phyloP scores from a whole-genome alignment of 1,140 invertebrate genomes.

The Drosophila carrolli region DNA sequence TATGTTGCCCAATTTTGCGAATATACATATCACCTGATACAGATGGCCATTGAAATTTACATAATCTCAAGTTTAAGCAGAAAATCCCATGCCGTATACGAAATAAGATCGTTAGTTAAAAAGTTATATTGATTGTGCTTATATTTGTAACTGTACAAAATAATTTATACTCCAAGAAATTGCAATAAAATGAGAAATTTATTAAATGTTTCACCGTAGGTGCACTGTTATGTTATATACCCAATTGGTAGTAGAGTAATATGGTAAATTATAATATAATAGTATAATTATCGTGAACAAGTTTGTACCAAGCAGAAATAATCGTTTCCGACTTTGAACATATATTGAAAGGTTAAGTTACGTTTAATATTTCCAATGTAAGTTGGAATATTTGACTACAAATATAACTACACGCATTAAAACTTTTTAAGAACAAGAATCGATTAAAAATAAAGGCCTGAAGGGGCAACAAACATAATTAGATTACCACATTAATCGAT shows the following conservation, averaged over 20 bases:
- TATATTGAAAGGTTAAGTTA: too few species aligned
- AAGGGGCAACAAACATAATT: background rate
- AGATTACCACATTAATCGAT: conserved; percentile 5
- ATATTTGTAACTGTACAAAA: conserved; percentile 66
- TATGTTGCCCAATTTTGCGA: conserved; percentile 69
- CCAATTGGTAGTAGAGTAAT: too few species aligned
- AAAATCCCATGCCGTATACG: conserved; percentile 29
- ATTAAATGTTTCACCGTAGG: conserved; percentile 6
- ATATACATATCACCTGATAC: conserved; percentile 39
- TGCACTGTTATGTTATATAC: background rate
- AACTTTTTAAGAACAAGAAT: too few species aligned
- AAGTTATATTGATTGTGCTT: conserved; percentile 56
- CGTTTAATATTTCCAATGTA: too few species aligned
- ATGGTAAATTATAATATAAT: too few species aligned
- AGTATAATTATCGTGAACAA: too few species aligned
- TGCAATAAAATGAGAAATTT: conserved; percentile 67
- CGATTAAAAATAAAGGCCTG: background rate
- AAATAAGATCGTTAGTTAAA: conserved; percentile 27
- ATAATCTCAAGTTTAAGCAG: conserved; percentile 39
- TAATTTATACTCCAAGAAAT: conserved; percentile 59
- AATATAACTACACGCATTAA: too few species aligned
- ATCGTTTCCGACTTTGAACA: too few species aligned
- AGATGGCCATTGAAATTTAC: conserved; percentile 65
- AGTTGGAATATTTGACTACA: too few species aligned
- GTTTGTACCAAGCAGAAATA: too few species aligned